These are phyloP conservation scores for Xestia xanthographa DNA, from an alignment of 2,888 invertebrate species.

Conservation along the genomic window DNA sequence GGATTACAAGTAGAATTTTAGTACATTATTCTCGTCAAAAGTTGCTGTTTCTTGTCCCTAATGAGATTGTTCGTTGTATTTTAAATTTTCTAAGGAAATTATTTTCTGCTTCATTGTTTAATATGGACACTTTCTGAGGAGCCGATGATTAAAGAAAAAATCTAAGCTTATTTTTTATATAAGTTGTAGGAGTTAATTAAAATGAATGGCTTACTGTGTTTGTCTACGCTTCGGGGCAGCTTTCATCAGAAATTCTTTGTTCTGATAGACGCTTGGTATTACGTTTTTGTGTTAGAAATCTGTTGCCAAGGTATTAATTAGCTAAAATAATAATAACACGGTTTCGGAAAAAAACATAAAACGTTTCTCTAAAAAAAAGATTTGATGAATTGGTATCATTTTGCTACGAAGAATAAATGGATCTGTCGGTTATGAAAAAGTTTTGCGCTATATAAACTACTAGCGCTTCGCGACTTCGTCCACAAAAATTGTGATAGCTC, in stretches of 20 bases:
- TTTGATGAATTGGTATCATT: neutral
- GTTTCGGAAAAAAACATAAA: too few species aligned
- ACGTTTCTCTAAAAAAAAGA: neutral
- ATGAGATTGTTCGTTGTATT: constrained; percentile 33
- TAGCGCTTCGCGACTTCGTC: too few species aligned
- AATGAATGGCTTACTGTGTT: constrained; percentile 2
- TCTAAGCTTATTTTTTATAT: neutral
- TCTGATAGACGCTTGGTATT: neutral
- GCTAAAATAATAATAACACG: neutral
- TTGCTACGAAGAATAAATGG: neutral
- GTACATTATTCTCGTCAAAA: constrained; percentile 45
- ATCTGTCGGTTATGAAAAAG: neutral
- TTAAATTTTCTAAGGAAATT: constrained; percentile 28
- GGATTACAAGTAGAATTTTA: constrained; percentile 47
- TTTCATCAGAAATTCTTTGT: constrained; percentile 3
- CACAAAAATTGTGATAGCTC: too few species aligned
- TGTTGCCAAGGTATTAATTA: neutral
- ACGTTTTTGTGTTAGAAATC: constrained; percentile 1
- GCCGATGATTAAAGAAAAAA: neutral
- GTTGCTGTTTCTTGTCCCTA: constrained; percentile 23
- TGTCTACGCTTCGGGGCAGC: neutral
- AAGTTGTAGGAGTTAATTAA: constrained; percentile 36
- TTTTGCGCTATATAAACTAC: too few species aligned
- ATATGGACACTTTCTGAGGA: neutral
- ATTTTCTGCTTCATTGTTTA: constrained; percentile 27